Evolutionary conservation across 1,140 invertebrate species (phyloP).

Genomic region (Zaprionus camerounensis): DNA sequence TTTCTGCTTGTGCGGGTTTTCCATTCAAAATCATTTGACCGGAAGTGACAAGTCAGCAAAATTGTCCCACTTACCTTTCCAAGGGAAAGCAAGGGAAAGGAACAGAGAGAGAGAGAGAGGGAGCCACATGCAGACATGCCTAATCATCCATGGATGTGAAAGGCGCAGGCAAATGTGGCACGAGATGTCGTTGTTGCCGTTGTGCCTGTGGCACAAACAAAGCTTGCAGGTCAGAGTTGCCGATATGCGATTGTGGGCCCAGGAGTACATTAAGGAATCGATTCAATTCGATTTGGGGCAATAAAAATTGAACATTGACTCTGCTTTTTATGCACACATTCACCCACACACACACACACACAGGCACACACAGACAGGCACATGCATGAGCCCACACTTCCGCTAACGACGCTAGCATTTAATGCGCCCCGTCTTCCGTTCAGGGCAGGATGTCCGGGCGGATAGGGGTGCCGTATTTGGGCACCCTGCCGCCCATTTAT

Average conservation of each 20-base stretch:
- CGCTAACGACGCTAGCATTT: conserved; percentile 35
- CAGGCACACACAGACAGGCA: conserved; percentile 2
- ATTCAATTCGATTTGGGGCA: conserved; percentile 67
- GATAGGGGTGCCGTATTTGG: conserved; percentile 22
- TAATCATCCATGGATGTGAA: conserved; percentile 73
- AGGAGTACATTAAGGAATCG: conserved; percentile 74
- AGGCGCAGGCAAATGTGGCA: conserved; percentile 73
- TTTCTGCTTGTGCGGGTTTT: conserved; percentile 63
- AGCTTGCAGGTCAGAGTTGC: conserved; percentile 21
- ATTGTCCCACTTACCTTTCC: conserved; percentile 71
- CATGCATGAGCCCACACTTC: conserved; percentile 13
- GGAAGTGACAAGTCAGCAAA: conserved; percentile 81
- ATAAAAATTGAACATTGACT: conserved; percentile 80
- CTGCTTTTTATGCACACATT: conserved; percentile 27
- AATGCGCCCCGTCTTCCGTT: conserved; percentile 8
- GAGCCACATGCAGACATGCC: conserved; percentile 42
- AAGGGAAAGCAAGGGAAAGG: conserved; percentile 24
- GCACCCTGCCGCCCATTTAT: conserved; percentile 55
- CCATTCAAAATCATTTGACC: conserved; percentile 72
- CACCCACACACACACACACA: conserved; percentile 12
- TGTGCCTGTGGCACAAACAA: conserved; percentile 21
- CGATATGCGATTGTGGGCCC: conserved; percentile 37
- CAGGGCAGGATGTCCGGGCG: conserved; percentile 32
- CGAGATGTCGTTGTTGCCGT: conserved; percentile 38
- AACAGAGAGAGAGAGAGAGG: conserved; percentile 22